Conservation (phyloP, 2,797 vertebrate species). For the Dromococcyx pavoninus region DNA sequence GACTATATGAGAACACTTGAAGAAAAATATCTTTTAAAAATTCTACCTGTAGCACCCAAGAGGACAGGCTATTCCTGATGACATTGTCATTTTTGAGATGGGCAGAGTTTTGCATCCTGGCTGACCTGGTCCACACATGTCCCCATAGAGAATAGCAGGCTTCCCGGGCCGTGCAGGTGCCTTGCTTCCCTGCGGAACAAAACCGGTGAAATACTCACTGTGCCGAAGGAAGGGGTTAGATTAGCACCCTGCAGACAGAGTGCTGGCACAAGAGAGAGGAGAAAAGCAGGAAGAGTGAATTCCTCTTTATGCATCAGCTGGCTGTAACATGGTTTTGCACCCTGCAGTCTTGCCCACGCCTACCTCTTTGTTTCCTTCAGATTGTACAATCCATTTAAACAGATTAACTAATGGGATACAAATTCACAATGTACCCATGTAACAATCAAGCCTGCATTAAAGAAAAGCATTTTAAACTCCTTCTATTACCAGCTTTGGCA, state of each 20-base stretch:
- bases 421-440: background rate
- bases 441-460: background rate
- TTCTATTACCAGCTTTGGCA: background rate
- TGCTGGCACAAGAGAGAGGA: background rate
- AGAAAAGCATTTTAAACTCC: background rate
- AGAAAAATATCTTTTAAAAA: background rate
- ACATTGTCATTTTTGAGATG: background rate
- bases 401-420: background rate
- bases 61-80: background rate
- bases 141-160: background rate
- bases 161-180: background rate
- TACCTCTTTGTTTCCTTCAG: constrained; percentile 4
- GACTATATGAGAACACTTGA: background rate
- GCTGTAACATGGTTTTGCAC: background rate
- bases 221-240: background rate
- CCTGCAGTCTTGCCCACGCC: background rate
- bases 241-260: background rate
- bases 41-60: background rate
- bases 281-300: background rate
- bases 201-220: background rate
- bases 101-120: background rate
- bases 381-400: constrained; percentile 9
- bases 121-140: background rate
- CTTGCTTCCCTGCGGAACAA: background rate
- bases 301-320: background rate